Evolutionary conservation across 2,797 vertebrate genomes (phyloP), one percentile per base, ranked within the genome.

Genomic region (Pitangus sulphuratus): DNA sequence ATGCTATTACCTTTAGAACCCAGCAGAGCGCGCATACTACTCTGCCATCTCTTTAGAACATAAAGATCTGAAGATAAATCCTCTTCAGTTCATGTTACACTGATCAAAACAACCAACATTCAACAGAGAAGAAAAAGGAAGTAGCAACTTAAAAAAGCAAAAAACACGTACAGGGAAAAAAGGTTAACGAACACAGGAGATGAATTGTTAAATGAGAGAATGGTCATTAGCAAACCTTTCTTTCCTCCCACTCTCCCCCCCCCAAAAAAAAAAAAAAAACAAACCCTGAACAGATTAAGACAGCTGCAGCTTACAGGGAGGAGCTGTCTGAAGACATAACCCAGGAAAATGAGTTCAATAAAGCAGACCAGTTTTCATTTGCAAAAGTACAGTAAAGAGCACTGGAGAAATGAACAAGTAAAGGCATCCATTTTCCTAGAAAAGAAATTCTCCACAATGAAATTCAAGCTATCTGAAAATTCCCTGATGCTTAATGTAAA

Each of bases 281-380:
- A 20, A 28, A 39, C n/a, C 13, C 53, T 58, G 76, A 93, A 37
- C 33, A 90, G 93, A 94, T 74, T 70, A 75, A 95, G 81, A 83
- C 78, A 94, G 87, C 75, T 97, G 92, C 66, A 92, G 50, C 61
- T 93, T 77, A 75, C 5, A 79, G 44, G 83, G 90, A 91, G n/a
- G 28, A 87, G 62, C 25, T 90, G 30, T 47, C 76, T 95, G 82
- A 84, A 72, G 60, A 95, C 66, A 86, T 86, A 95, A 93, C 37
- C 40, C 85, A 90, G 28, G 26, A 91, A 95, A 93, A 70, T 6
- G 19, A 87, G 48, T 56, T 61, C 61, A 70, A 82, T 70, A 90
- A 79, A 92, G 44, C 50, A 91, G 47, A 84, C 6, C 48, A 84
- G 65, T 42, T 84, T 94, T 87, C 54, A 82, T 90, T 84, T 76